Evolutionary conservation across 2,888 invertebrate species (phyloP).

Genomic region (Cephalotes varians): DNA sequence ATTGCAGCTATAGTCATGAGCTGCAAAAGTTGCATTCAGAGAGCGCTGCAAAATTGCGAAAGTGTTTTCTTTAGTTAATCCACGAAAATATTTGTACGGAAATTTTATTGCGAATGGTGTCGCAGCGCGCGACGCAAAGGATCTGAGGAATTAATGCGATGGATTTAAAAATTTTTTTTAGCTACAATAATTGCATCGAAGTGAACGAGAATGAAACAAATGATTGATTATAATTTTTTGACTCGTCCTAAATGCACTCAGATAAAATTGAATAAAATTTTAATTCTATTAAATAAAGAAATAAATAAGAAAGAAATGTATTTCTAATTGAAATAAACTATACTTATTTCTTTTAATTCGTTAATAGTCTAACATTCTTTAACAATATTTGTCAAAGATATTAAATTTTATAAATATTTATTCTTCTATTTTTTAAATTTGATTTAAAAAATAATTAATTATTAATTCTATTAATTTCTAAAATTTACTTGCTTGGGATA

Average conservation of each 20-base stretch:
- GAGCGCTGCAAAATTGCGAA: not conserved
- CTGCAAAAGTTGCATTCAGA: not conserved
- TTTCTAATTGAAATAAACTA: not conserved
- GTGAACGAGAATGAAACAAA: constrained; percentile 8
- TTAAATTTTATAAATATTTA: constrained; percentile 5
- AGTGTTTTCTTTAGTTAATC: not conserved
- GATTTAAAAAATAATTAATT: not conserved
- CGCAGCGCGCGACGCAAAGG: not conserved
- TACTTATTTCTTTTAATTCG: not conserved
- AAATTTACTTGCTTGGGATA: not conserved
- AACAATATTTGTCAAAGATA: not conserved
- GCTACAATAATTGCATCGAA: not conserved
- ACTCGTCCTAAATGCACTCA: constrained; percentile 17
- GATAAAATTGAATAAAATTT: not conserved
- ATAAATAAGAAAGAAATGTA: not conserved
- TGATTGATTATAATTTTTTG: constrained; percentile 24
- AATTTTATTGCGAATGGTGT: constrained; percentile 4
- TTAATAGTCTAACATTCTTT: no score
- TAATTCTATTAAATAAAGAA: constrained; percentile 19
- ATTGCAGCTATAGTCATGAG: not conserved
- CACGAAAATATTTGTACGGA: constrained; percentile 28
- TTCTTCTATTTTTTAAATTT: not conserved
- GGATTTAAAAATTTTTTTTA: constrained; percentile 19
- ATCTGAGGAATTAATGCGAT: constrained; percentile 31
- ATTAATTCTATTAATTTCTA: not conserved